Evolutionary conservation across 2,888 invertebrate species (phyloP).

Genomic region (Eristalis pertinax): DNA sequence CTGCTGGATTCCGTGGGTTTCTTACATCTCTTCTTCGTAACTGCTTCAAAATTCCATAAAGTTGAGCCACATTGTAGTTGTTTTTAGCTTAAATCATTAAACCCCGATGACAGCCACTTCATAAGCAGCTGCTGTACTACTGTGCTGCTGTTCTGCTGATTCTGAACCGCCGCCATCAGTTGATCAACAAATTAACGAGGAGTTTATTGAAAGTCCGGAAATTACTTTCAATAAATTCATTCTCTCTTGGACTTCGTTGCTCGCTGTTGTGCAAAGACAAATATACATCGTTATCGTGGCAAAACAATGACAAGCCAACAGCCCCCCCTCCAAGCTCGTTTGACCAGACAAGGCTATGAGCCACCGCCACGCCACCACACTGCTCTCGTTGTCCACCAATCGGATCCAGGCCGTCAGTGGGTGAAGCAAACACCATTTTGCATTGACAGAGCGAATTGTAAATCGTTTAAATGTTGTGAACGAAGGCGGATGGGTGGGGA

Average conservation of each 20-base stretch:
- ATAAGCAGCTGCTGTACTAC: too few species aligned
- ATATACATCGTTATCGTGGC: not conserved
- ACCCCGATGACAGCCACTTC: too few species aligned
- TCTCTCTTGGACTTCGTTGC: not conserved
- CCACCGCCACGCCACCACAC: not conserved
- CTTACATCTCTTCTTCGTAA: too few species aligned
- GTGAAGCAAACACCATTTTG: slow-evolving; percentile 9
- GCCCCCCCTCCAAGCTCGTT: too few species aligned
- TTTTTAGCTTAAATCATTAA: too few species aligned
- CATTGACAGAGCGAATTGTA: slow-evolving; percentile 28
- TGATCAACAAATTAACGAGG: not conserved
- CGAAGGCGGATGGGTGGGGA: not conserved
- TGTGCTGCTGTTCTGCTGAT: too few species aligned
- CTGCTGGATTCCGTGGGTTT: too few species aligned
- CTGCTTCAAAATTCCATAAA: too few species aligned
- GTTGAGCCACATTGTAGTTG: too few species aligned
- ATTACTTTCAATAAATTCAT: not conserved
- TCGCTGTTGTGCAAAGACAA: not conserved
- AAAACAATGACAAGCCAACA: not conserved
- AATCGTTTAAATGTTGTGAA: slow-evolving; percentile 32
- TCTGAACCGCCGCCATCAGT: not conserved
- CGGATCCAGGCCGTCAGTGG: too few species aligned
- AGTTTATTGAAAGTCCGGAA: not conserved
- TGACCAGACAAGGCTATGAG: not conserved
- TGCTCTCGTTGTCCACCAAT: not conserved